Percentiles rank a stretch among this genome's conserved stretches.
Evolutionary conservation across 64 coral and sea anemone genomes (phyloP).

Genomic region (Exaiptasia diaphana): DNA sequence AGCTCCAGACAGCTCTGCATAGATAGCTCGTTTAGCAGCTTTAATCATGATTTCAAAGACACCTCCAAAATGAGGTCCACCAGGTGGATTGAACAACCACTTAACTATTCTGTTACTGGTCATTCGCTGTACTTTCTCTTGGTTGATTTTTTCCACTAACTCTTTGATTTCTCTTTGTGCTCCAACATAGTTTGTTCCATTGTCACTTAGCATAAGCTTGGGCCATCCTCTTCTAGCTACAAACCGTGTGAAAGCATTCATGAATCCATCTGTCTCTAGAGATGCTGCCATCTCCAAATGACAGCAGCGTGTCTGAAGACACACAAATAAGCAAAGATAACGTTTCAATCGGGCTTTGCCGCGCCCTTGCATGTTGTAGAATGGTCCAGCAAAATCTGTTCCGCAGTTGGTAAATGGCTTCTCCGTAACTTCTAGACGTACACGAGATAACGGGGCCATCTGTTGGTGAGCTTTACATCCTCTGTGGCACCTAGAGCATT

Average conservation of each 20-base stretch:
- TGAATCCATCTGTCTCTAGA: slow-evolving; percentile 30
- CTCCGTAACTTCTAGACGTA: not conserved
- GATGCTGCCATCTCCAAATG: slow-evolving; percentile 56
- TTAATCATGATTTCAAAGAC: slow-evolving; percentile 22
- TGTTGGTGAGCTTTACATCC: not conserved
- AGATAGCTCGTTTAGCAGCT: slow-evolving; percentile 19
- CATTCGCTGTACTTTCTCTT: slow-evolving; percentile 13
- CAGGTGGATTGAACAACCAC: not conserved
- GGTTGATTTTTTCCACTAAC: not conserved
- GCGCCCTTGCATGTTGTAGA: not conserved
- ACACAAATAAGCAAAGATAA: slow-evolving; percentile 51
- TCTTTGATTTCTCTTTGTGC: slow-evolving; percentile 19
- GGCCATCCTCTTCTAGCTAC: slow-evolving; percentile 6
- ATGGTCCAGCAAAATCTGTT: slow-evolving; percentile 33
- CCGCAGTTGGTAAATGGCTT: slow-evolving; percentile 27
- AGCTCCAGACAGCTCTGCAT: not conserved
- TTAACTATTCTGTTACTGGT: not conserved
- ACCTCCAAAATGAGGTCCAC: not conserved
- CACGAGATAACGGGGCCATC: not conserved
- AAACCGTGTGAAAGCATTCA: slow-evolving; percentile 17
- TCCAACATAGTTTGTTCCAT: slow-evolving; percentile 41
- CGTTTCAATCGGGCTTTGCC: not conserved
- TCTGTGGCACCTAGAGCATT: slow-evolving; percentile 28
- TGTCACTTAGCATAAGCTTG: slow-evolving; percentile 32
- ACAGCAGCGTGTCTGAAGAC: slow-evolving; percentile 40